A percentile compares a stretch with the other conserved stretches of the same genome.
Conservation (phyloP, 2,113 vertebrate genomes). For the Leiothrix lutea region DNA sequence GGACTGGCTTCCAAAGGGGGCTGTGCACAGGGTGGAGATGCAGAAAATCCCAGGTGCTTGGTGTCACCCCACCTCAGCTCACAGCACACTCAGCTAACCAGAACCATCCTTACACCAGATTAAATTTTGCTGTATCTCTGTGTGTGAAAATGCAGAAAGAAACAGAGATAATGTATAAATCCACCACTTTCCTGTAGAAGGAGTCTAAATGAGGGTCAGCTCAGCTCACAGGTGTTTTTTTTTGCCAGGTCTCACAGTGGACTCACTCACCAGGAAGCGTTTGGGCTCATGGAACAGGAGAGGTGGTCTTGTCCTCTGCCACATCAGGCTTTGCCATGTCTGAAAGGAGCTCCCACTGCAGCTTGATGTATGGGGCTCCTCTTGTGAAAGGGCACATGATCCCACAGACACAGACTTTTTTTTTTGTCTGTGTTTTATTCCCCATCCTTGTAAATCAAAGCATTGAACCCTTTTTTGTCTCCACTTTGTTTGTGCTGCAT, state of each 20-base stretch:
- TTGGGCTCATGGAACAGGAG: background rate
- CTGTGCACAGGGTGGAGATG: background rate
- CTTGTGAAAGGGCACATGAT: background rate
- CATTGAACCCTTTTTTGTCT: background rate
- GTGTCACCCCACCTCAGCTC: background rate
- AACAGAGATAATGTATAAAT: background rate
- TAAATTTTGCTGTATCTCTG: background rate
- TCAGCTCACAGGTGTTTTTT: background rate
- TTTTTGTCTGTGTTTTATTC: background rate
- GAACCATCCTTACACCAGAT: background rate
- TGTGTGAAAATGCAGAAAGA: background rate
- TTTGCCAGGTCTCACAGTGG: background rate
- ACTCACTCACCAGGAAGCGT: rapidly evolving
- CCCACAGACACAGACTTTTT: background rate
- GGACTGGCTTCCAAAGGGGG: background rate
- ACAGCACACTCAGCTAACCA: background rate
- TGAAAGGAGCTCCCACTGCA: background rate
- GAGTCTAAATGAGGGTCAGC: background rate
- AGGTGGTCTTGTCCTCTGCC: background rate
- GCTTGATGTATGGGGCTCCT: background rate
- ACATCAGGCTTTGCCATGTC: background rate
- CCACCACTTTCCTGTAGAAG: background rate
- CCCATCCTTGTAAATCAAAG: constrained; percentile 1
- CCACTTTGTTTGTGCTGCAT: background rate
- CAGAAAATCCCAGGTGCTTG: background rate